Conservation (phyloP, 2,113 vertebrate genomes). For the Triplophysa rosa region DNA sequence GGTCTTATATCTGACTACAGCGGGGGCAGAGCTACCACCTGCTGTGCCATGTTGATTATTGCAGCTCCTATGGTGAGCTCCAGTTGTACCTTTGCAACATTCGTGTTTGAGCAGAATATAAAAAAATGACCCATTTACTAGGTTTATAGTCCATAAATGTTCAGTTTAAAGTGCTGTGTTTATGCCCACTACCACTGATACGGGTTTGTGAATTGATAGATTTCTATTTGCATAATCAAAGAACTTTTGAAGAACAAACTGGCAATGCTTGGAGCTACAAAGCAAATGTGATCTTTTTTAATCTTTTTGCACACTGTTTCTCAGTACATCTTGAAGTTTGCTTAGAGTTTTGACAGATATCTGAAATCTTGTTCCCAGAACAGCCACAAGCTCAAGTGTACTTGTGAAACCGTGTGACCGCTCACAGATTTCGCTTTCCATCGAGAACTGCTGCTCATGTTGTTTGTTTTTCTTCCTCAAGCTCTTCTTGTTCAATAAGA, state of each 20-base stretch:
- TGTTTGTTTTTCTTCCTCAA: conserved; percentile 60
- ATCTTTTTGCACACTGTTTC: neutral
- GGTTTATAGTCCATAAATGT: neutral
- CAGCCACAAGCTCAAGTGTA: conserved; percentile 31
- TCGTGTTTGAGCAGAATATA: neutral
- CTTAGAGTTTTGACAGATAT: conserved; percentile 42
- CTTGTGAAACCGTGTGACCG: conserved; percentile 20
- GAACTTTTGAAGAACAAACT: neutral
- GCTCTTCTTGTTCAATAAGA: conserved; percentile 90
- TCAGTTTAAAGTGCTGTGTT: neutral
- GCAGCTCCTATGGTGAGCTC: conserved; percentile 89
- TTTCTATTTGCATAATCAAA: neutral
- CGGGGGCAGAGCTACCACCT: conserved; percentile 87
- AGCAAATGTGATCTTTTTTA: neutral
- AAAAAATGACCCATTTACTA: neutral
- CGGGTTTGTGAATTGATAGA: neutral
- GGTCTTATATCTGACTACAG: conserved; percentile 90
- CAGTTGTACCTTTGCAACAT: neutral
- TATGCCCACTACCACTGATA: neutral
- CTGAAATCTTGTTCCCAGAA: conserved; percentile 25
- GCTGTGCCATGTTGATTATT: conserved; percentile 84
- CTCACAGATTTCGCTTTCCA: conserved; percentile 4
- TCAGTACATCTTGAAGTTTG: conserved; percentile 51
- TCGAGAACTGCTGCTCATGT: neutral
- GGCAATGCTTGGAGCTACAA: neutral